These are phyloP conservation scores for Cheilosia soror DNA, from an alignment of 2,888 invertebrate genomes.

Conservation along the genomic window DNA sequence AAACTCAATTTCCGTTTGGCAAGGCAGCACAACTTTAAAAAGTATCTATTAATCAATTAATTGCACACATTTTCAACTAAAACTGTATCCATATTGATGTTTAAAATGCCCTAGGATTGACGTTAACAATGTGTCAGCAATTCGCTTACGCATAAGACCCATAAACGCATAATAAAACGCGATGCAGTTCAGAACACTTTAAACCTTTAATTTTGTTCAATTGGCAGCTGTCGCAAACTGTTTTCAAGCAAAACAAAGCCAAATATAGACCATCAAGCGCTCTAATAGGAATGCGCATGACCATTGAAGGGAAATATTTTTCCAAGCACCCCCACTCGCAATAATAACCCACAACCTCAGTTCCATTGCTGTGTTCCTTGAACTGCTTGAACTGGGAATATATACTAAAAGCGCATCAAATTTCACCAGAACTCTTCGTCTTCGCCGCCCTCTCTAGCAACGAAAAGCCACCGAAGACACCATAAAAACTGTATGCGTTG, in stretches of 20 bases:
- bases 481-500: constrained; percentile 39
- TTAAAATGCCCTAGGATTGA: no score
- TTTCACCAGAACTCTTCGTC: constrained; percentile 42
- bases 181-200: background rate
- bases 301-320: constrained; percentile 10
- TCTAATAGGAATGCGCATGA: constrained; percentile 6
- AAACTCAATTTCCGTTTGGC: no score
- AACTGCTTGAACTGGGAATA: no score
- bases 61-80: no score
- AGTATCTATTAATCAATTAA: no score
- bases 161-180: background rate
- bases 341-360: constrained; percentile 14
- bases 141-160: background rate
- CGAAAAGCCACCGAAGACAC: constrained; percentile 50
- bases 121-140: no score
- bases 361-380: constrained; percentile 36
- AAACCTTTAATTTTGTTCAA: constrained; percentile 23
- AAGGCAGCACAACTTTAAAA: no score
- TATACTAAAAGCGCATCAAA: constrained; percentile 47
- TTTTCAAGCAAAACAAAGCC: constrained; percentile 24
- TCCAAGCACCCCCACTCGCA: constrained; percentile 5
- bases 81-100: no score
- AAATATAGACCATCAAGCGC: constrained; percentile 2
- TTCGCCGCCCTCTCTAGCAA: constrained; percentile 8
- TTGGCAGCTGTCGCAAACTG: constrained; percentile 44